Base-by-base conservation (phyloP, 2,888 invertebrate genomes). In the Frankliniella intonsa region DNA sequence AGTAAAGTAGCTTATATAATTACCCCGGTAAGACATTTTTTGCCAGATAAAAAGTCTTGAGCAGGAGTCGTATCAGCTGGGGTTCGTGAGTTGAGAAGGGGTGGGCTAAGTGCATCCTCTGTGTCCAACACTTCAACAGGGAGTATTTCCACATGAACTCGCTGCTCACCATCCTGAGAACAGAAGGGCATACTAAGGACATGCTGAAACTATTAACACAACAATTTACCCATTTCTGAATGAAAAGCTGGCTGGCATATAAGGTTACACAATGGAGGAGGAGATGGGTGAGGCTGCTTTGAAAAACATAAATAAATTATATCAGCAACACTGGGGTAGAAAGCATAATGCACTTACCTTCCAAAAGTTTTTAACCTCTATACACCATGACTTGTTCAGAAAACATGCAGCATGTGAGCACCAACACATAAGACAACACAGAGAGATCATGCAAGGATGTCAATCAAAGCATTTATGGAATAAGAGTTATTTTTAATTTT, bases 11-110 rank as follows among this genome's bases (percentile, higher is more conserved):
- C 1, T 14, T 69, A 80, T 49, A 10, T 65, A 88, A 91, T 89
- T 88, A 95, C 96, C 85, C 97, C 97, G 86, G 93, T 93, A 7
- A 98, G 89, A 87, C 97, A 98, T 86, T 95, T 93, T 85, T 94
- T 94, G 50, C 95, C 97, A 84, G 92, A 92, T 0, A 98, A 89
- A 86, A 98, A 96, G 80, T 93, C 94, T 83, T 92, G 90, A 0
- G 96, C 92, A 0, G 96, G 93, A 80, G 93, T 92, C 79, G 92
- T 90, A 87, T 95, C 94, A 7, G 87, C 86, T 2, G 89, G 50
- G 7, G 65, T 82, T 11, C 84, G 65, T 19, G 86, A 85, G 76
- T 85, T 76, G 2, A 76, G 69, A 12, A 76, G 69, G 7, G 69
- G 69, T 12, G 69, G 69, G 25, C 22, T 25, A 12, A 76, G 12